Conservation (phyloP, 2,113 vertebrate species). For the Oxygymnocypris stewartii region DNA sequence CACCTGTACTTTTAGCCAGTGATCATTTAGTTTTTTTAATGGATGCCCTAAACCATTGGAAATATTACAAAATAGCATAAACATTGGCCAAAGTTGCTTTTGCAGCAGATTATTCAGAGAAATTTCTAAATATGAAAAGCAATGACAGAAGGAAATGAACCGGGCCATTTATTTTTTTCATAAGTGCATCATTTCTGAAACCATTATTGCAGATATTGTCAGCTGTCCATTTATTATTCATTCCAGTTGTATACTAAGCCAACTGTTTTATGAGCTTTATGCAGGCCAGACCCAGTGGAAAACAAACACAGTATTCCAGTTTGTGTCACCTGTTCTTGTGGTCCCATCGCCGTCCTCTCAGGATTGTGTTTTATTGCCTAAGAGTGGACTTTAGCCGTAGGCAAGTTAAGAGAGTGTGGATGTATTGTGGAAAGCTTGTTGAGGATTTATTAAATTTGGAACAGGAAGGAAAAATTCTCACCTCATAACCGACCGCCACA, state of each 20-base stretch:
- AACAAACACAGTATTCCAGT: constrained; percentile 65
- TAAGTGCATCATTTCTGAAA: constrained; percentile 64
- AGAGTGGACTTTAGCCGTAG: constrained; percentile 58
- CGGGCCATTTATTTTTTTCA: constrained; percentile 69
- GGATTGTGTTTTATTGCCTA: constrained; percentile 57
- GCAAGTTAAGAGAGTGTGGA: constrained; percentile 55
- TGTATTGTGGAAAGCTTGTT: constrained; percentile 57
- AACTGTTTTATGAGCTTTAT: constrained; percentile 62
- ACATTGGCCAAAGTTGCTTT: neutral
- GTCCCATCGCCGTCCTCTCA: constrained; percentile 27
- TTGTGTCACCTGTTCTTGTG: constrained; percentile 41
- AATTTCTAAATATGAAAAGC: constrained; percentile 9
- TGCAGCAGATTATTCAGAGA: neutral
- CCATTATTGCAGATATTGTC: constrained; percentile 68
- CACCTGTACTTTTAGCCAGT: neutral
- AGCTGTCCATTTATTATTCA: constrained; percentile 68
- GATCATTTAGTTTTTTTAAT: neutral
- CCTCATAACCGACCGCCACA: constrained; percentile 64
- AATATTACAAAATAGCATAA: neutral
- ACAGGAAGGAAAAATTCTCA: constrained; percentile 58
- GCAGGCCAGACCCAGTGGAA: constrained; percentile 56
- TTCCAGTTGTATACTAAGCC: constrained; percentile 65
- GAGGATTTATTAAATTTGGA: constrained; percentile 72
- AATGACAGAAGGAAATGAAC: constrained; percentile 27
- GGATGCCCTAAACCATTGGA: neutral